phyloP scores from a whole-genome alignment of 2,113 vertebrate genomes.

The rat (Rattus norvegicus) region GRCr8 NC_086021.1:188405001-188405500 shows the following conservation, averaged over 20 bases:
- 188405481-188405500: background rate
- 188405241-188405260: background rate
- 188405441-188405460: background rate
- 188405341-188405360: background rate
- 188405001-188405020: background rate
- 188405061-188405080: background rate
- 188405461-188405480: background rate
- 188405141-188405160: background rate
- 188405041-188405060: background rate
- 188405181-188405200: background rate
- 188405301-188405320: background rate
- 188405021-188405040: background rate
- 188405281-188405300: background rate
- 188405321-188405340: background rate
- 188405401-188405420: background rate
- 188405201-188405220: background rate
- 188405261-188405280: background rate
- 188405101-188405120: background rate
- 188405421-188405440: background rate
- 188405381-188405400: background rate
- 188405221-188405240: background rate
- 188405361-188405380: background rate
- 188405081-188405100: background rate
- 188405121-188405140: background rate
- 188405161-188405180: background rate